Conservation (phyloP, 2,113 vertebrate genomes). For the Corythornis madagascariensis region DNA sequence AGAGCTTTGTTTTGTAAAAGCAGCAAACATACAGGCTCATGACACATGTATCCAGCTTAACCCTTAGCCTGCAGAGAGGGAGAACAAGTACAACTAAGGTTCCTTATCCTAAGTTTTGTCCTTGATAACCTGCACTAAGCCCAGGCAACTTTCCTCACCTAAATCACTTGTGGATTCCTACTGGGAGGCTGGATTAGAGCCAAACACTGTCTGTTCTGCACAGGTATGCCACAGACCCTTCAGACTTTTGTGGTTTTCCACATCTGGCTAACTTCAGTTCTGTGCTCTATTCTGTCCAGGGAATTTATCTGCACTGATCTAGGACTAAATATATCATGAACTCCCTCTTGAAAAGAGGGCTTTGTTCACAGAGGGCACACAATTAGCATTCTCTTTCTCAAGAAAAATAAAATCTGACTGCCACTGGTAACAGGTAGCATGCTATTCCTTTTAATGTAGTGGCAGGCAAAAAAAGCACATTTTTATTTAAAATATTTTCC, state of each 20-base stretch:
- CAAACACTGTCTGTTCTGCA: background rate
- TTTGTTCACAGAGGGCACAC: background rate
- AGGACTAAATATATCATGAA: background rate
- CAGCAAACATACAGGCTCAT: background rate
- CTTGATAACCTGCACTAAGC: background rate
- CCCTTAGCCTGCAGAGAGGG: background rate
- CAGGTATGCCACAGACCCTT: background rate
- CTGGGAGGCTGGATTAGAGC: background rate
- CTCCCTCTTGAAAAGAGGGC: background rate
- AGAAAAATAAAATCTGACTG: background rate
- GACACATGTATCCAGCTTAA: background rate
- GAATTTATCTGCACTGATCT: background rate
- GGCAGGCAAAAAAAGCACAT: background rate
- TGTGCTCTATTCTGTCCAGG: background rate
- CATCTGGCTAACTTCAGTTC: background rate
- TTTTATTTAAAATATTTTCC: background rate
- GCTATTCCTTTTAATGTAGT: background rate
- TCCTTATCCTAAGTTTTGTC: background rate
- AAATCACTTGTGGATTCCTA: background rate
- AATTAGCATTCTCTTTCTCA: background rate
- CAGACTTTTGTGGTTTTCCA: background rate
- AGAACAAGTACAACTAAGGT: background rate
- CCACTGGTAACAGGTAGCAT: background rate
- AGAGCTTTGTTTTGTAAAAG: background rate
- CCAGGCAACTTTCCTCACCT: background rate